Evolutionary conservation across 2,888 invertebrate genomes (phyloP), one percentile per base, ranked within the genome.

Genomic region (Leptopterna dolabrata): DNA sequence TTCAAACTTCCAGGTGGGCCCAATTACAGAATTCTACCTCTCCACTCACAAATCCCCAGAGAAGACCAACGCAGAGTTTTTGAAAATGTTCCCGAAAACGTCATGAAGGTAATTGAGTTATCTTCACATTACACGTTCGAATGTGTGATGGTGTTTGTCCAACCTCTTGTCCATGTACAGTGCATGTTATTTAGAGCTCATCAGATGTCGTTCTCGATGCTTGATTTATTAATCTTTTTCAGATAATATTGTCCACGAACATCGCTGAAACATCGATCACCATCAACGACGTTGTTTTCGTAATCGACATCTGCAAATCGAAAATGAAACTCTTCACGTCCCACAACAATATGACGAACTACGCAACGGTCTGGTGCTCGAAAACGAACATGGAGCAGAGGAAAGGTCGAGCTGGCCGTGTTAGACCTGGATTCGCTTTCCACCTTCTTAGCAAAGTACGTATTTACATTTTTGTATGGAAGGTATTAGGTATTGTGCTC

Each of bases 261-360:
- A 99, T 99, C 91, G 99, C 99, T 0, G 99, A 99, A 93, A 98
- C 99, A 0, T 98, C 98, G 7, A 97, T 99, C 90, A 99, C 99
- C 0, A 99, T 99, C 90, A 97, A 99, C 92, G 99, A 99, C 91
- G 98, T 99, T 1, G 98, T 99, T 0, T 99, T 96, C 92, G 99
- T 99, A 0, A 96, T 99, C 88, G 99, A 99, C 92, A 96, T 97
- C 71, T 98, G 99, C 93, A 98, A 99, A 92, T 97, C 98, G 0
- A 98, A 99, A 92, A 97, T 99, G 95, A 99, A 99, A 91, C 93
- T 99, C 91, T 99, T 99, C 91, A 99, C 99, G 0, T 97, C 98
- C 0, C 98, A 99, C 92, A 99, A 99, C 92, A 99, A 99, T 92
- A 97, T 99, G 96, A 99, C 99, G 0, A 98, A 98, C 91, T 99